Conservation (phyloP, 2,797 vertebrate species). For the Psittacula echo region DNA sequence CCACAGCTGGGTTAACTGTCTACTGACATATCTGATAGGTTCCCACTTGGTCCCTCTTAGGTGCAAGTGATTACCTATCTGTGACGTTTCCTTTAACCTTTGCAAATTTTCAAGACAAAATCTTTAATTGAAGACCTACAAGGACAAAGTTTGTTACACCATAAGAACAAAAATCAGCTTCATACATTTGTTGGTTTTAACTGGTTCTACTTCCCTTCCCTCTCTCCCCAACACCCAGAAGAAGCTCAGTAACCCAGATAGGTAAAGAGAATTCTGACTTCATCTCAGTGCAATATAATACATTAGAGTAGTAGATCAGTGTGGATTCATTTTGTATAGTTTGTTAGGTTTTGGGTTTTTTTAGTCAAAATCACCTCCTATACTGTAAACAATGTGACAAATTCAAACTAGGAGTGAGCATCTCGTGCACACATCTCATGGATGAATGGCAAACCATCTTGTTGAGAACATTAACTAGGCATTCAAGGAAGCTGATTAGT, state of each 20-base stretch:
- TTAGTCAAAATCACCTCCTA: background rate
- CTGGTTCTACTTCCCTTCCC: background rate
- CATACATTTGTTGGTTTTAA: background rate
- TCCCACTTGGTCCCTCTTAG: background rate
- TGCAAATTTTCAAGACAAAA: background rate
- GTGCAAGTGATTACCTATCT: background rate
- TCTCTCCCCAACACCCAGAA: background rate
- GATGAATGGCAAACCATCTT: background rate
- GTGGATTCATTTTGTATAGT: background rate
- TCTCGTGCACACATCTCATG: accelerated
- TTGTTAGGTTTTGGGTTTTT: background rate
- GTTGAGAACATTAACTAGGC: background rate
- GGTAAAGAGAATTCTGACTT: background rate
- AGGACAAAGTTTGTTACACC: background rate
- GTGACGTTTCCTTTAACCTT: background rate
- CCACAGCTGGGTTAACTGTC: background rate
- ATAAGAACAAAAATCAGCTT: background rate
- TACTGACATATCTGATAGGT: background rate
- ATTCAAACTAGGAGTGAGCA: background rate
- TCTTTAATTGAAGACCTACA: background rate
- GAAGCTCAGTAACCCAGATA: background rate
- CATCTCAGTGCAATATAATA: background rate
- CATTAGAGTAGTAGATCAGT: background rate
- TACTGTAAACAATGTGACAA: background rate
- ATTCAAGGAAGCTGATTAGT: background rate